phyloP scores from a whole-genome alignment of 2,888 invertebrate species.

The Leptura quadrifasciata region DNA sequence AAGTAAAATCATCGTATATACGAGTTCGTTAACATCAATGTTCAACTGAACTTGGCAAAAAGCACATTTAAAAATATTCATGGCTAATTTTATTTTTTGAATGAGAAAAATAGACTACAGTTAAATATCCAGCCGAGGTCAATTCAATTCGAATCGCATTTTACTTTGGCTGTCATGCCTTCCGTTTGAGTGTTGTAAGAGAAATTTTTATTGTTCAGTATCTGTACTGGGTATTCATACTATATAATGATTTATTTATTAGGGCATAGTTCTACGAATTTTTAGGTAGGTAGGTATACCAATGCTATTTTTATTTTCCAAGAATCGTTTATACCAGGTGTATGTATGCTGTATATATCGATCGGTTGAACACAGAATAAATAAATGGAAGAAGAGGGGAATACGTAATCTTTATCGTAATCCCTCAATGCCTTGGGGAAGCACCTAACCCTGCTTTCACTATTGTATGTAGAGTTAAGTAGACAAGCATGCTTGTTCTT shows the following conservation, averaged over 20 bases:
- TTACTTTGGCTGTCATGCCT: neutral
- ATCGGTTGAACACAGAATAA: neutral
- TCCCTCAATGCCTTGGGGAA: neutral
- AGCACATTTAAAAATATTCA: conserved; percentile 22
- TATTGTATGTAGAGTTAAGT: too few species aligned
- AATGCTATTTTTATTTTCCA: neutral
- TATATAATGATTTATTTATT: neutral
- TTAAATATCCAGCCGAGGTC: conserved; percentile 3
- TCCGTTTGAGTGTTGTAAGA: neutral
- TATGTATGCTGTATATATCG: too few species aligned
- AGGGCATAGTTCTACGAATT: conserved; percentile 3
- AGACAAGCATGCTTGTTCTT: too few species aligned
- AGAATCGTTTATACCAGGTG: neutral
- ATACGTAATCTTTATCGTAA: neutral
- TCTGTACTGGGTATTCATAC: neutral
- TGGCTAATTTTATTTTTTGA: conserved; percentile 5
- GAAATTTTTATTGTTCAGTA: neutral
- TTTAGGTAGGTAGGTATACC: neutral
- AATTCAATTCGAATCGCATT: neutral
- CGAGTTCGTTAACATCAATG: conserved; percentile 24
- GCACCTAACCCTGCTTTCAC: too few species aligned
- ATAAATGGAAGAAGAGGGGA: too few species aligned
- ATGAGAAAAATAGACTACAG: neutral
- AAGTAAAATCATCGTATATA: conserved; percentile 6
- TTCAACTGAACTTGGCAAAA: conserved; percentile 26